Conservation (phyloP, 2,888 invertebrate genomes). For the Sceliomorpha sp. region DNA sequence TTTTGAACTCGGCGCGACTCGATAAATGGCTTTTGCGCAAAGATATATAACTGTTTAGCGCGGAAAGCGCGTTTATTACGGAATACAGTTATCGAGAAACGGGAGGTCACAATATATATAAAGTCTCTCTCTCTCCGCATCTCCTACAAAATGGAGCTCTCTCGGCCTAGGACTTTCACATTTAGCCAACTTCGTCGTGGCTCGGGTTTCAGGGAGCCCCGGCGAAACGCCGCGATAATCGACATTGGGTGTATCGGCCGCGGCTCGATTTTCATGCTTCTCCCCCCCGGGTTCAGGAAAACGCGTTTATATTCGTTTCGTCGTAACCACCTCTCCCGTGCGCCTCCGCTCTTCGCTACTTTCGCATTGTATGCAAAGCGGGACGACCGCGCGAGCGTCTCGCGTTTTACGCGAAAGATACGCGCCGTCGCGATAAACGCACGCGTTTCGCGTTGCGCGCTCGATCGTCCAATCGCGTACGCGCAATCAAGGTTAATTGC, state of each 20-base stretch:
- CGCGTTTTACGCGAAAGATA: too few relatives aligned
- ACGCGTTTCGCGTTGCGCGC: too few relatives aligned
- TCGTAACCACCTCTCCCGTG: too few relatives aligned
- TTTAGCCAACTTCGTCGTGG: constrained; percentile 51
- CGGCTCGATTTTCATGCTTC: too few relatives aligned
- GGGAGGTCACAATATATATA: constrained; percentile 55
- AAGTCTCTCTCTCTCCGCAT: constrained; percentile 43
- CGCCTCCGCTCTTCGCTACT: too few relatives aligned
- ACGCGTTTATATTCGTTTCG: too few relatives aligned
- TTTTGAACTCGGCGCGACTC: constrained; percentile 48
- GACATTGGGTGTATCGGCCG: constrained; percentile 40
- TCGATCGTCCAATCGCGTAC: too few relatives aligned
- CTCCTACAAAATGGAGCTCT: constrained; percentile 37
- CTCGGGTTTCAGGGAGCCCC: constrained; percentile 34
- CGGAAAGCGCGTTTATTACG: constrained; percentile 47
- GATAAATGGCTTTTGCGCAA: constrained; percentile 50
- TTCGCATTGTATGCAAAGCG: too few relatives aligned
- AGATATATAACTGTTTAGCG: constrained; percentile 37
- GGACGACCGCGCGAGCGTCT: too few relatives aligned
- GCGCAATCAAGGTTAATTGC: too few relatives aligned
- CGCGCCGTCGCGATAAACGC: too few relatives aligned
- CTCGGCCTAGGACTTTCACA: constrained; percentile 50
- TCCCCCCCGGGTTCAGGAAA: constrained; percentile 27
- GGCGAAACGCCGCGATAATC: constrained; percentile 30
- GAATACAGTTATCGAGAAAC: constrained; percentile 48